Evolutionary conservation across 1,140 invertebrate genomes (phyloP).

Genomic region (Halyomorpha halys): DNA sequence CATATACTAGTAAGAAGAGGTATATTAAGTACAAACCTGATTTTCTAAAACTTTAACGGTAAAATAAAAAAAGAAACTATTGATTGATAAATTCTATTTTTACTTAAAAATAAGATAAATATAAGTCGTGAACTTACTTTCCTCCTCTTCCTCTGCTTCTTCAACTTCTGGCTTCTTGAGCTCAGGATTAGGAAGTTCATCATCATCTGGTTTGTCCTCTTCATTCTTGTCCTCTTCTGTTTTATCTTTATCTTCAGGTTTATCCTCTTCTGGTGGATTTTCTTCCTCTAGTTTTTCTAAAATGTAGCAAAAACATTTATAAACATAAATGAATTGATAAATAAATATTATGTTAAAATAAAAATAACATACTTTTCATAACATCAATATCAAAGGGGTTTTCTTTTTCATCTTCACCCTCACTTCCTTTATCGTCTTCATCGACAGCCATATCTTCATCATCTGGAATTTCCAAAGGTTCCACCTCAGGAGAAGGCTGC

Average conservation of each 20-base stretch:
- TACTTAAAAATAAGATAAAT: no score
- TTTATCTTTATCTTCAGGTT: constrained; percentile 25
- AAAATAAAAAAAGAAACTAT: no score
- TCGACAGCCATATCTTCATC: constrained; percentile 80
- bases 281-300: constrained; percentile 5
- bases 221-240: constrained; percentile 28
- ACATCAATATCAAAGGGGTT: constrained; percentile 75
- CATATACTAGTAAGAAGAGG: no score
- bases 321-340: background rate
- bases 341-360: no score
- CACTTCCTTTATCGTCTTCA: constrained; percentile 42
- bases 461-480: constrained; percentile 67
- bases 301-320: background rate
- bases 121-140: no score
- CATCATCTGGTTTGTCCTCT: constrained; percentile 38
- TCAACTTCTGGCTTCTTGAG: constrained; percentile 34
- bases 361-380: constrained; percentile 45
- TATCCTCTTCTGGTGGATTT: constrained; percentile 26
- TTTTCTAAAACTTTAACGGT: no score
- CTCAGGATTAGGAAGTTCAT: constrained; percentile 40
- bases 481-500: constrained; percentile 61
- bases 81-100: no score
- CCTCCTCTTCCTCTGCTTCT: constrained; percentile 45
- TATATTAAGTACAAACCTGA: no score
- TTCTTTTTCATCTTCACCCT: constrained; percentile 47